Evolutionary conservation across 2,888 invertebrate genomes (phyloP).

Genomic region (Autographa pulchrina): DNA sequence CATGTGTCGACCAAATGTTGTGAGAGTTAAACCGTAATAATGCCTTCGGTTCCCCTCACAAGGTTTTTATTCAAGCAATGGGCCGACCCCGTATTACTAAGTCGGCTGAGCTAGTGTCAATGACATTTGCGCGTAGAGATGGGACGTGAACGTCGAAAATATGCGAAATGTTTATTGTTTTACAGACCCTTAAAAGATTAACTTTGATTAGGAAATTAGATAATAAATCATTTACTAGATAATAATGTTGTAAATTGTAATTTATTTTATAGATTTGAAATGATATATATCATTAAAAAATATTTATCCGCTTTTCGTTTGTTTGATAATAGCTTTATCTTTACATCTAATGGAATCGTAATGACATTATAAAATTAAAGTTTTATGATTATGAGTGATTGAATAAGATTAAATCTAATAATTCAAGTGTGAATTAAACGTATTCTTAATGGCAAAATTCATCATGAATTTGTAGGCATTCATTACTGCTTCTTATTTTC

Average conservation of each 20-base stretch:
- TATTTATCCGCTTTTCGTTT: not conserved
- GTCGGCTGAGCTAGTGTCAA: slow-evolving; percentile 58
- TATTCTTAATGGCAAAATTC: not conserved
- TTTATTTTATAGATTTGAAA: not conserved
- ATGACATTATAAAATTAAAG: slow-evolving; percentile 3
- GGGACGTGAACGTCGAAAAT: slow-evolving; percentile 16
- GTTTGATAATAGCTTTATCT: not conserved
- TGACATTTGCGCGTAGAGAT: slow-evolving; percentile 62
- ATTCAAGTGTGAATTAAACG: not conserved
- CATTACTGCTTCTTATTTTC: too few species aligned
- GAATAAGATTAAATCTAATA: slow-evolving; percentile 1
- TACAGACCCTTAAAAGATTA: not conserved
- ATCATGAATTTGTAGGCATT: too few species aligned
- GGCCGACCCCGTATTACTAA: slow-evolving; percentile 32
- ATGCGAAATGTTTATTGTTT: not conserved
- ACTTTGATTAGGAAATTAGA: not conserved
- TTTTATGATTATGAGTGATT: slow-evolving; percentile 1
- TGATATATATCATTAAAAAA: not conserved
- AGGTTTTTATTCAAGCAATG: slow-evolving; percentile 59
- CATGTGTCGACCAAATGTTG: slow-evolving; percentile 57
- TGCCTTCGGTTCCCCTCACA: slow-evolving; percentile 44
- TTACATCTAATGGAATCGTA: not conserved
- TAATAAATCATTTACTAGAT: not conserved
- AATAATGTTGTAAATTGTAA: not conserved
- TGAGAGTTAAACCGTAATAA: slow-evolving; percentile 52